Evolutionary conservation across 2,113 vertebrate species (phyloP).

Genomic region (Cettia cetti): DNA sequence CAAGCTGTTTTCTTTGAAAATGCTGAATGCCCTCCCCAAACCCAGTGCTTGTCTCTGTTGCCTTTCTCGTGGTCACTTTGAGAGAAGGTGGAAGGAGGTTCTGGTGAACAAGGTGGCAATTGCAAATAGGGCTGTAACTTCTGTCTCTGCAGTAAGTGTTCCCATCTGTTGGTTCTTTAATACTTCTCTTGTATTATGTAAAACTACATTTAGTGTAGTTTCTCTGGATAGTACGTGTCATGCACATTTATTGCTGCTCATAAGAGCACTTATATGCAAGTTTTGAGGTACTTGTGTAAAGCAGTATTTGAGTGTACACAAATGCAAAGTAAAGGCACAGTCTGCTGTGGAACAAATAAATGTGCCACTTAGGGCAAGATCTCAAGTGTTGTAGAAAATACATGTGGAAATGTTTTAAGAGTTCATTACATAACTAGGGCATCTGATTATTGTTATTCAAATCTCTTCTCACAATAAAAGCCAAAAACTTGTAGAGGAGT

Average conservation of each 20-base stretch:
- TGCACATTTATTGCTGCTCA: neutral
- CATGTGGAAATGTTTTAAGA: neutral
- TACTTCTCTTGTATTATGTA: neutral
- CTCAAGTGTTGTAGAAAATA: neutral
- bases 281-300: neutral
- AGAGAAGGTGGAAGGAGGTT: neutral
- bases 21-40: neutral
- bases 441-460: neutral
- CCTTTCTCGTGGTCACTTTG: neutral
- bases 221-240: neutral
- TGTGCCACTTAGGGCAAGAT: neutral
- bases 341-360: neutral
- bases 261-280: neutral
- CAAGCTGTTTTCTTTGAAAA: neutral
- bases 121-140: neutral
- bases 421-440: neutral
- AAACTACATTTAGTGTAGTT: neutral
- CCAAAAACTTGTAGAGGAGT: neutral
- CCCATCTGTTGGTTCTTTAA: neutral
- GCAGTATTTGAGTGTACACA: neutral
- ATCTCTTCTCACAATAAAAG: neutral
- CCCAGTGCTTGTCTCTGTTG: neutral
- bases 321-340: neutral
- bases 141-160: neutral
- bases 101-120: neutral